Evolutionary conservation across 2,888 invertebrate species (phyloP).

Genomic region (Lamellibrachia satsuma): DNA sequence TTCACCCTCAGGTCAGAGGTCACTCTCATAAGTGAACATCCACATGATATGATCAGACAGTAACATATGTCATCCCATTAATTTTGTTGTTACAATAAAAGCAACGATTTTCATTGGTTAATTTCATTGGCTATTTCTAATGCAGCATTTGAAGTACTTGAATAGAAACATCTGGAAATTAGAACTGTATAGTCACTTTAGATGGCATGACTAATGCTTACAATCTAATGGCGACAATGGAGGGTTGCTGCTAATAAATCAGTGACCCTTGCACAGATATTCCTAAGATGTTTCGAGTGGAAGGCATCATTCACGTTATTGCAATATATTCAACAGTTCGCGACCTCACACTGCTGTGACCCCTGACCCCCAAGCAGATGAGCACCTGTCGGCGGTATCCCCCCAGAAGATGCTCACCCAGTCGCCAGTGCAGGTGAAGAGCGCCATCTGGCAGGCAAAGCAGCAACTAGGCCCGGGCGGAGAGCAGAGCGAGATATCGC

Average conservation of each 20-base stretch:
- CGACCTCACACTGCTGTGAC: slow-evolving; percentile 57
- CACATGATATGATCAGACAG: neutral
- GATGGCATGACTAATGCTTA: too few species aligned
- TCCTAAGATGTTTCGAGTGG: too few species aligned
- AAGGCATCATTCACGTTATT: neutral
- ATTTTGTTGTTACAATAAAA: neutral
- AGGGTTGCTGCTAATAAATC: too few species aligned
- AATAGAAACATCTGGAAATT: neutral
- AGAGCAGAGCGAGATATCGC: slow-evolving; percentile 45
- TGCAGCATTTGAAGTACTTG: neutral
- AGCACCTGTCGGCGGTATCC: slow-evolving; percentile 49
- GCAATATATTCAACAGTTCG: slow-evolving; percentile 45
- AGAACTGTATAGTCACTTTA: neutral
- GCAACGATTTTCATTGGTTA: neutral
- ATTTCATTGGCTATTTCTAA: neutral
- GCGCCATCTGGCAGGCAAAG: slow-evolving; percentile 37
- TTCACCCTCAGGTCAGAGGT: slow-evolving; percentile 38
- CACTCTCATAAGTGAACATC: neutral
- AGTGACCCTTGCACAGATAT: too few species aligned
- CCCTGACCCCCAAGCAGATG: slow-evolving; percentile 49
- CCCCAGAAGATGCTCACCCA: slow-evolving; percentile 53
- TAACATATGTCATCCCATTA: neutral
- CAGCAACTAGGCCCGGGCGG: neutral
- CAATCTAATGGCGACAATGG: too few species aligned
- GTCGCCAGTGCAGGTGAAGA: slow-evolving; percentile 54